Base-by-base conservation (phyloP, 2,888 invertebrate species). In the Sericinus montela region DNA sequence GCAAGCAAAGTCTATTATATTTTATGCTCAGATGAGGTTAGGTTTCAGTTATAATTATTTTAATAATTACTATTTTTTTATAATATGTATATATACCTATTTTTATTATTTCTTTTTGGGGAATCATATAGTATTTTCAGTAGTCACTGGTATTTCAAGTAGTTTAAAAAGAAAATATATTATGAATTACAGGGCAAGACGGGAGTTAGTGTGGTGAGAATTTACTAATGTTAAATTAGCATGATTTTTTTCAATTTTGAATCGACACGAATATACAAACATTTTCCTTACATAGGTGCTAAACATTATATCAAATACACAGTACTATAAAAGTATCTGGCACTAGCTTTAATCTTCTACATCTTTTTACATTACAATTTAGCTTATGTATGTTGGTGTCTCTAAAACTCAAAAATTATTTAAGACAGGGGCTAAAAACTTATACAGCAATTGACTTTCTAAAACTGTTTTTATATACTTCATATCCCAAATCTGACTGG, bases 161-260 rank as follows among this genome's bases (percentile, higher is more conserved):
- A 11, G 32, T 6, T 32, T 32, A 11, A 5, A 32, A 10, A 30
- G 10, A 9, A n/a, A n/a, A 3, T 3, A n/a, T 78, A 55, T 78
- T 83, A 60, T 80, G 57, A 67, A 73, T 86, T 85, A 59, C 86
- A 86, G 86, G 85, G 68, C 66, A 80, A 65, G 63, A 60, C 76
- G 62, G 79, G 80, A 76, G 67, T 77, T 72, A 85, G 81, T 61
- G 78, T 83, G 86, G 86, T 86, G 85, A 86, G 86, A 80, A 58
- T 53, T 56, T 61, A 65, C 76, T 72, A 62, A 63, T 38, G 32
- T n/a, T 54, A 67, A 71, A 68, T 72, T 63, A 72, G 85, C 85
- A 84, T 85, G 86, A 60, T 57, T 69, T 70, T n/a, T 48, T 55
- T 53, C 38, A 45, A 35, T 51, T 14, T 29, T 25, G 8, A 10